Conservation (phyloP, 1,140 invertebrate genomes). For the Batillaria attramentaria region DNA sequence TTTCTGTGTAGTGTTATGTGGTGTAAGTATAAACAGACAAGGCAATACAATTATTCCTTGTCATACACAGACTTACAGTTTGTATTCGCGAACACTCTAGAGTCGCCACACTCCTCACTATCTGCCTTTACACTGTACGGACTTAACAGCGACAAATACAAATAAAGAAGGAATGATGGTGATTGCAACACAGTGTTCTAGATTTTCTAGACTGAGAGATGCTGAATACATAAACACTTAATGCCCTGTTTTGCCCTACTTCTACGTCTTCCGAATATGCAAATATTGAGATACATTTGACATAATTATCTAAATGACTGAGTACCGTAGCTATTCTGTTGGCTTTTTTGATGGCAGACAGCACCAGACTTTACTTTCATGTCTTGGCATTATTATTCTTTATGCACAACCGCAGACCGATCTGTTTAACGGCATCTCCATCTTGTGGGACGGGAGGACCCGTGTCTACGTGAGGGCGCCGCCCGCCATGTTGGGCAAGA, state of each 20-base stretch:
- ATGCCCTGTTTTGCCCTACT: neutral
- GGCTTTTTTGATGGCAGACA: neutral
- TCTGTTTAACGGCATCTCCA: constrained; percentile 82
- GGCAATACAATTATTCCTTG: too few species aligned
- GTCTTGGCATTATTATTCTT: neutral
- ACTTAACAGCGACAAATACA: too few species aligned
- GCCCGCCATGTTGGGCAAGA: constrained; percentile 78
- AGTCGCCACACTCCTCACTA: too few species aligned
- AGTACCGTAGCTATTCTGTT: neutral
- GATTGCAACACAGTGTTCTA: too few species aligned
- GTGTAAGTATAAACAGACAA: too few species aligned
- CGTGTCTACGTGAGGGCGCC: constrained; percentile 87
- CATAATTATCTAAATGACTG: neutral
- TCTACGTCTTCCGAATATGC: neutral
- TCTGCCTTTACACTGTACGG: too few species aligned
- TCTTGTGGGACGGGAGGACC: constrained; percentile 81
- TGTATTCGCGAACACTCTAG: too few species aligned
- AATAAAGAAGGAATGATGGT: too few species aligned
- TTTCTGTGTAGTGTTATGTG: too few species aligned
- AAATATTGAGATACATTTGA: neutral
- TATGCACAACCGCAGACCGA: constrained; percentile 75
- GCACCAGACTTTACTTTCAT: neutral
- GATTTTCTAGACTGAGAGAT: too few species aligned
- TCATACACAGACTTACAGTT: too few species aligned
- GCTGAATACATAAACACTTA: neutral